Evolutionary conservation across 30 jellyfish, hydroid and myxozoan genomes (phyloP), one percentile per base, ranked within the genome.

Genomic region (Aurelia sp.): DNA sequence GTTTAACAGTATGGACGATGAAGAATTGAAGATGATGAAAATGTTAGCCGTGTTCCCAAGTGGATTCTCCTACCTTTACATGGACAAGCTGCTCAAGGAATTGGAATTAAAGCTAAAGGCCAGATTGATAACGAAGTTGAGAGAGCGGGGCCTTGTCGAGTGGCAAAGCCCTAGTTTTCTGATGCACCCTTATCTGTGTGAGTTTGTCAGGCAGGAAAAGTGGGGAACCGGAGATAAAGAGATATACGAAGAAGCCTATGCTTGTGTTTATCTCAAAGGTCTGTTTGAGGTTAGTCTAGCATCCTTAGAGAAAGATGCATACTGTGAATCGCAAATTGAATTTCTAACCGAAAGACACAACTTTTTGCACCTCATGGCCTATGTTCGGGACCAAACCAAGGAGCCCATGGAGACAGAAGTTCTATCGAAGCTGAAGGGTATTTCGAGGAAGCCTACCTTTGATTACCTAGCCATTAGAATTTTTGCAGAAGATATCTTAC

Each of bases 11-110:
- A 51, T 79, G 18, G 65, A 21, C 4, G 58, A 15, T 9, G 51
- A 40, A 15, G 81, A 79, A 24, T 52, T 11, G 21, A 69, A 63
- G 19, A 13, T 79, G 72, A 8, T 79, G 9, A 19, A 52, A 35
- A 6, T 63, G 67, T 33, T 79, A 40, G 90, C 90, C 19, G 90
- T 79, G 72, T 79, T 79, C 35, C 90, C 90, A n/a, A 40, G 81
- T 51, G 7, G 71, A 10, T 79, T 79, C 55, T 62, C 80, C 7
- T 79, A 64, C 55, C 55, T 33, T 2, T 63, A 41, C 65, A 72
- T 64, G 10, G 47, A 63, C 13, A 63, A 62, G 81, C 21, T 61
- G 24, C 0, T 13, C 35, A 6, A 19, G 30, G 30, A 8, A 50
- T 21, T 24, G 20, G 22, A n/a, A 48, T 22, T 4, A 22, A 40